A percentile compares a stretch with the other conserved stretches of the same genome.
Evolutionary conservation across 2,797 vertebrate species (phyloP).

Genomic region (Hemibagrus guttatus): DNA sequence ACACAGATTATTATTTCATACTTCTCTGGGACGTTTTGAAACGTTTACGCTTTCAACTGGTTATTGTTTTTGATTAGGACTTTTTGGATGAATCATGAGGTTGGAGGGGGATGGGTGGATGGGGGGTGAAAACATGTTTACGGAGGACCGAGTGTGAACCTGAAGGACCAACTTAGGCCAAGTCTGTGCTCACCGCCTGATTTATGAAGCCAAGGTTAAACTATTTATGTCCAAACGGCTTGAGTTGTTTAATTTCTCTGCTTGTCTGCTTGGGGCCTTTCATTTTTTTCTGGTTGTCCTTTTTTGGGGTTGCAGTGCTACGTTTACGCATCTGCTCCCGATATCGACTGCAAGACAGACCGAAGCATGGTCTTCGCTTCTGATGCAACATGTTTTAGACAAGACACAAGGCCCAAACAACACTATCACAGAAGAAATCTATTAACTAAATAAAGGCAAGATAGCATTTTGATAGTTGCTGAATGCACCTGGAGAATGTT

Average conservation of each 20-base stretch:
- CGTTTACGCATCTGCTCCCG: slow-evolving; percentile 34
- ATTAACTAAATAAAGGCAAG: neutral
- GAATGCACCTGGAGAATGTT: neutral
- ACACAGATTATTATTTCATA: slow-evolving; percentile 98
- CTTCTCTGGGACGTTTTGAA: slow-evolving; percentile 84
- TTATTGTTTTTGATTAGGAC: slow-evolving; percentile 99
- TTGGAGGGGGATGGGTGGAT: slow-evolving; percentile 32
- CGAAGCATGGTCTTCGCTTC: slow-evolving; percentile 11
- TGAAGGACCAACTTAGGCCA: slow-evolving; percentile 67
- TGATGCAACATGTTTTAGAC: slow-evolving; percentile 11
- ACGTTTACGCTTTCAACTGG: slow-evolving; percentile 87
- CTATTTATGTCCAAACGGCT: slow-evolving; percentile 70
- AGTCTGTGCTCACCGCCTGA: slow-evolving; percentile 66
- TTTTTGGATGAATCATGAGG: slow-evolving; percentile 74
- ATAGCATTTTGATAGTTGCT: slow-evolving; percentile 11
- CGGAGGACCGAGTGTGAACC: slow-evolving; percentile 70
- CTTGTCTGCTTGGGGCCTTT: slow-evolving; percentile 50
- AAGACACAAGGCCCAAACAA: neutral
- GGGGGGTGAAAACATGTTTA: slow-evolving; percentile 70
- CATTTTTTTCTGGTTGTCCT: slow-evolving; percentile 48
- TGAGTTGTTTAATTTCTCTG: slow-evolving; percentile 57
- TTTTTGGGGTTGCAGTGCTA: slow-evolving; percentile 24
- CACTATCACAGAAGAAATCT: slow-evolving; percentile 16
- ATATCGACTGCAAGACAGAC: slow-evolving; percentile 6
- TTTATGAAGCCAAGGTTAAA: slow-evolving; percentile 69